phyloP scores from a whole-genome alignment of 1,140 invertebrate species.

The Ganaspis sp. region DNA sequence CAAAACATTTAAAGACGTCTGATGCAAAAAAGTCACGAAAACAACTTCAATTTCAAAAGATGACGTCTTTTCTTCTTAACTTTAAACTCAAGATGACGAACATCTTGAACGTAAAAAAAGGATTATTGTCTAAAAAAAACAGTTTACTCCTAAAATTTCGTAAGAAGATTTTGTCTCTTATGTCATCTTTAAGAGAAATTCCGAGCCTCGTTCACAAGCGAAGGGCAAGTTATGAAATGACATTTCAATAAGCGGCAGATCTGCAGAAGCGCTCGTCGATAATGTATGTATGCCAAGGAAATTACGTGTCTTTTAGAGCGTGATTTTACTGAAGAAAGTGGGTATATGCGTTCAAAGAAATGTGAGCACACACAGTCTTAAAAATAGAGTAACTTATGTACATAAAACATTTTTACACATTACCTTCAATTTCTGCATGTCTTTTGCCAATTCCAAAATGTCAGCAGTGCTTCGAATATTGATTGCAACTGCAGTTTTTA shows the following conservation, averaged over 20 bases:
- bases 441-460: conserved; percentile 73
- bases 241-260: conserved; percentile 28
- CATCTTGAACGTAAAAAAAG: not conserved
- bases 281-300: conserved; percentile 31
- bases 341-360: conserved; percentile 8
- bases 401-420: conserved; percentile 37
- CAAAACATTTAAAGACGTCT: too few relatives aligned
- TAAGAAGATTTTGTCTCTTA: conserved; percentile 22
- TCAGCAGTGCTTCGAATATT: conserved; percentile 82
- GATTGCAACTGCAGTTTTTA: conserved; percentile 78
- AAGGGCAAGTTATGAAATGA: conserved; percentile 30
- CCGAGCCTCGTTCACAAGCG: not conserved
- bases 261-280: conserved; percentile 18
- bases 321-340: conserved; percentile 28
- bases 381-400: conserved; percentile 17
- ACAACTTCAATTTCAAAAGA: too few relatives aligned
- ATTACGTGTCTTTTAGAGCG: conserved; percentile 22
- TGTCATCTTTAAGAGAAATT: conserved; percentile 21
- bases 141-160: not conserved
- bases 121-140: not conserved
- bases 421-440: conserved; percentile 75
- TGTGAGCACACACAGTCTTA: not conserved
- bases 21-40: too few relatives aligned
- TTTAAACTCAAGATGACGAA: not conserved
- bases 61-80: not conserved